Percentiles rank a stretch among this genome's conserved stretches.
phyloP scores from a whole-genome alignment of 1,140 invertebrate genomes.

The Mamestra configurata region DNA sequence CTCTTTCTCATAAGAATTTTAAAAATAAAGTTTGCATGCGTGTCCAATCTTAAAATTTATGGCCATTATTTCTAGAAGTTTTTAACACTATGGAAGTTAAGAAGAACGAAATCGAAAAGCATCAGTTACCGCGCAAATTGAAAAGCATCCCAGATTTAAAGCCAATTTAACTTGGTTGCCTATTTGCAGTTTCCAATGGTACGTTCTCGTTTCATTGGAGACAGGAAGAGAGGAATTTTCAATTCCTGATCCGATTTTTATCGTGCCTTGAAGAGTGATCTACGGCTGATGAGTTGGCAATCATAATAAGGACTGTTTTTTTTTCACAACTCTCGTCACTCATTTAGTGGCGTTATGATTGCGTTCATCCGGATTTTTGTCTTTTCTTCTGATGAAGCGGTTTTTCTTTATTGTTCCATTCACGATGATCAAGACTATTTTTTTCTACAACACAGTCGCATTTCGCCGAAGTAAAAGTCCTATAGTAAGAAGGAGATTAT shows the following conservation, averaged over 20 bases:
- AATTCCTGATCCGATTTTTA: constrained; percentile 21
- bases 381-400: neutral
- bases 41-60: constrained; percentile 13
- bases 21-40: neutral
- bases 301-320: neutral
- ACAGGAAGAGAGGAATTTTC: constrained; percentile 5
- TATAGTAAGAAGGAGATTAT: too few species aligned
- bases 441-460: too few species aligned
- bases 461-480: too few species aligned
- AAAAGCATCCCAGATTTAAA: constrained; percentile 50
- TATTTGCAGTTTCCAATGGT: constrained; percentile 43
- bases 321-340: neutral
- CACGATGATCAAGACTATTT: too few species aligned
- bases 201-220: constrained; percentile 33
- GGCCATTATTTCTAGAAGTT: constrained; percentile 10
- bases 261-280: neutral
- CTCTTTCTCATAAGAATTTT: neutral
- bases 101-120: constrained; percentile 27
- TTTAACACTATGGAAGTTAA: constrained; percentile 39
- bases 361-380: neutral
- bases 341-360: neutral
- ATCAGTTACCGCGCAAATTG: constrained; percentile 47
- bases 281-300: constrained; percentile 1
- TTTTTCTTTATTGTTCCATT: too few species aligned
- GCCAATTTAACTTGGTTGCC: constrained; percentile 54